Evolutionary conservation across 2,888 invertebrate genomes (phyloP).

Genomic region (Nemotelus nigrinus): DNA sequence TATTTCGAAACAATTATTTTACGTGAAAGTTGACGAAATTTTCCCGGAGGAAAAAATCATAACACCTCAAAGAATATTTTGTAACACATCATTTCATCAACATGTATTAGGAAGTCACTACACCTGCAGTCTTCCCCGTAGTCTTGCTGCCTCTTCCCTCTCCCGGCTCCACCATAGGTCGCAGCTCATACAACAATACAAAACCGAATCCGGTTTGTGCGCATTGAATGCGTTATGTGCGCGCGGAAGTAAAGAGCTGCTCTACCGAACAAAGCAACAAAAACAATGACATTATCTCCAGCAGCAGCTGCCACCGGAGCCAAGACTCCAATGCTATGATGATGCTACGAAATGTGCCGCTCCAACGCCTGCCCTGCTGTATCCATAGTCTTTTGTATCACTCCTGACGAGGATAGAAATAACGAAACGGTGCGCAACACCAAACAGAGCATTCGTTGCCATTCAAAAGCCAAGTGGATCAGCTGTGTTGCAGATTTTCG

Average conservation of each 20-base stretch:
- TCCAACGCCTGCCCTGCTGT: neutral
- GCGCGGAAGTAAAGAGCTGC: neutral
- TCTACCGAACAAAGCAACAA: neutral
- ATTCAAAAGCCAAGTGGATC: neutral
- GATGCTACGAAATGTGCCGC: neutral
- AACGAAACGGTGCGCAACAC: conserved; percentile 22
- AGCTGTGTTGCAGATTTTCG: conserved; percentile 12
- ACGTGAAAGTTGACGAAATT: no score
- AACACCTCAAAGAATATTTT: no score
- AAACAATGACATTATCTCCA: conserved; percentile 8
- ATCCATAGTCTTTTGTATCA: neutral
- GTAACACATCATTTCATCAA: no score
- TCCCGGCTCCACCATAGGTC: no score
- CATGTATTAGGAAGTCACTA: no score
- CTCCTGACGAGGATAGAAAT: neutral
- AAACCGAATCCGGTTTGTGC: conserved; percentile 9
- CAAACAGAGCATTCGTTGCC: neutral
- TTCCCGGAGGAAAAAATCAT: no score
- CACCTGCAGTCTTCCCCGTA: no score
- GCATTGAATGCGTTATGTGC: conserved; percentile 6
- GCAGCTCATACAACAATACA: neutral
- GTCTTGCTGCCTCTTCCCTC: no score
- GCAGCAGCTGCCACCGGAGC: neutral
- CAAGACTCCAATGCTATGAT: conserved; percentile 1
- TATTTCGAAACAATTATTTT: no score